Evolutionary conservation across 1,140 invertebrate genomes (phyloP), one percentile per base, ranked within the genome.

Genomic region (Magallana gigas): DNA sequence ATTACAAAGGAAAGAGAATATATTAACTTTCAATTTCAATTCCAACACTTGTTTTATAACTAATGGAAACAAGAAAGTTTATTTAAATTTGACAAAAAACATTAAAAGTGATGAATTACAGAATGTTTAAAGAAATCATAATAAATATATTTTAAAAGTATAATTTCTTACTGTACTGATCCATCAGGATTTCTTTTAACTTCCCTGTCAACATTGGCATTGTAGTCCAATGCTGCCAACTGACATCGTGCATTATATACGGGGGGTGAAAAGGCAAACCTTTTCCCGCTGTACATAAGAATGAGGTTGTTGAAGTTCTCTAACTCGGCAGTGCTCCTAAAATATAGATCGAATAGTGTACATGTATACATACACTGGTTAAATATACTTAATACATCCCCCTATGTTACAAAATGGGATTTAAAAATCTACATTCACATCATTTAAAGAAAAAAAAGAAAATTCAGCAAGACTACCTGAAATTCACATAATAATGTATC

Each of bases 201-300:
- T 60, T 57, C 6, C 58, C 64, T 85, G 14, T 71, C 85, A 16
- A 85, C 9, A 85, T 85, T 68, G 11, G 16, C 48, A 29, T 85
- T 85, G 56, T 85, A 58, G 23, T 85, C 85, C 60, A 85, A 16
- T 36, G 85, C 85, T 57, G 85, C 85, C 59, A 85, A 71, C 64
- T 80, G 62, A 57, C 59, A 71, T 18, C 85, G 36, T 29, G 64
- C 85, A 57, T 56, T 18, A 48, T 85, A 85, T 14, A 85, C 83
- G 14, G 83, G 83, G 8, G 83, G 83, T 6, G 59, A 60, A 23
- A 23, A 84, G n/a, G 83, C 83, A 84, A 84, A 84, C 18, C 83
- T 8, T 62, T 84, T 84, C 3, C 56, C 83, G 9, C 12, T 58
- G 29, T 84, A 60, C 83, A 84, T 84, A n/a, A 84, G 83, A n/a